Percentiles rank a stretch among this genome's conserved stretches.
These are phyloP conservation scores for Microchirus variegatus DNA, from an alignment of 2,797 vertebrate genomes.

Conservation along the genomic window DNA sequence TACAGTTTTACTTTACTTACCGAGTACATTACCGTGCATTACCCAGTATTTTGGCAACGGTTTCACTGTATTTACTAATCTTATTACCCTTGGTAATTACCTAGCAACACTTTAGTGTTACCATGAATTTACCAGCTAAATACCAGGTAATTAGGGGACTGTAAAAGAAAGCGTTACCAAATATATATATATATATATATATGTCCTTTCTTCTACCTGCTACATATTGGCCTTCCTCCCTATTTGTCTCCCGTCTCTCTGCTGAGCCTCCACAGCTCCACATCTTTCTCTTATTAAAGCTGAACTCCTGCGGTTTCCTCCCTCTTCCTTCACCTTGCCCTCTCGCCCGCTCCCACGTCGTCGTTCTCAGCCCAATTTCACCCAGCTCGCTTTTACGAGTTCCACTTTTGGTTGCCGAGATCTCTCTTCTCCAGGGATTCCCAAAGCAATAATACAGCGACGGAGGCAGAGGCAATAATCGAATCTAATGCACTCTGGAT, in stretches of 20 bases:
- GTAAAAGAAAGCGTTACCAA: no score
- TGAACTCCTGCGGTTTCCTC: slow-evolving; percentile 55
- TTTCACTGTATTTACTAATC: no score
- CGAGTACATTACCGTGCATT: no score
- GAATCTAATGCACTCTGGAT: slow-evolving; percentile 74
- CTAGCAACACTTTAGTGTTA: no score
- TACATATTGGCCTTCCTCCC: slow-evolving; percentile 1
- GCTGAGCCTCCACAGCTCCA: slow-evolving; percentile 3
- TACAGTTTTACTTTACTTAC: no score
- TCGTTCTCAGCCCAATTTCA: slow-evolving; percentile 52
- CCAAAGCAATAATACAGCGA: slow-evolving; percentile 80
- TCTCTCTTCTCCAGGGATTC: slow-evolving; percentile 67
- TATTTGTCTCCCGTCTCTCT: slow-evolving; percentile 25
- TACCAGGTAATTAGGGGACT: no score
- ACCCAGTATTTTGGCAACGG: no score
- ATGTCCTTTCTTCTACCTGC: background rate
- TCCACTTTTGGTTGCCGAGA: slow-evolving; percentile 56
- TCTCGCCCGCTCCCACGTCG: slow-evolving; percentile 28
- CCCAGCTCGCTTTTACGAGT: slow-evolving; percentile 40
- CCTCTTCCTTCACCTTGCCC: slow-evolving; percentile 39
- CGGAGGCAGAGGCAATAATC: slow-evolving; percentile 79
- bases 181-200: no score
- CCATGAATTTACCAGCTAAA: no score
- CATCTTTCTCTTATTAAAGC: slow-evolving; percentile 62
- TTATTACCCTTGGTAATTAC: no score